These are phyloP conservation scores for Diabrotica virgifera DNA, from an alignment of 1,140 invertebrate genomes.

Conservation along the genomic window DNA sequence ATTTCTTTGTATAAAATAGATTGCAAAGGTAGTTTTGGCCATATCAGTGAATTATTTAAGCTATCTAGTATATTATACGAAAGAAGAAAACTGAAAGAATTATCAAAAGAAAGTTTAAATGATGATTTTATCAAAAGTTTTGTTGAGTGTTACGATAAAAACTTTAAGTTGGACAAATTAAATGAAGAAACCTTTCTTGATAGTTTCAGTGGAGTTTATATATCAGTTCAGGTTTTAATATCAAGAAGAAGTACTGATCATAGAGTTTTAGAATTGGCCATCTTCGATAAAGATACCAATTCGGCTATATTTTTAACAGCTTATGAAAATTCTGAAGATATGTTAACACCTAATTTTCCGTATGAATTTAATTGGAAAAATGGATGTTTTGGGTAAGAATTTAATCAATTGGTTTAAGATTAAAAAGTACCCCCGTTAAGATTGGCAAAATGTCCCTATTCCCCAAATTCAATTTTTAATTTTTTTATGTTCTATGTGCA, in stretches of 20 bases:
- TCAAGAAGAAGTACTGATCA: slow-evolving; percentile 30
- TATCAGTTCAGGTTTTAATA: slow-evolving; percentile 41
- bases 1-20: slow-evolving; percentile 35
- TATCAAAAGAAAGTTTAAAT: slow-evolving; percentile 32
- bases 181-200: slow-evolving; percentile 26
- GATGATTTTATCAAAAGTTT: slow-evolving; percentile 36
- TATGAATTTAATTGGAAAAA: slow-evolving; percentile 36
- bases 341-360: slow-evolving; percentile 38
- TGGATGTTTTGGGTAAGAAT: neutral
- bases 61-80: slow-evolving; percentile 39
- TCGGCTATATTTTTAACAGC: slow-evolving; percentile 36
- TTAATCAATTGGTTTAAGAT: neutral
- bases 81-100: slow-evolving; percentile 33
- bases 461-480: too few relatives aligned
- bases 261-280: slow-evolving; percentile 42
- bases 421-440: too few relatives aligned
- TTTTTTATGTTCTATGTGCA: too few relatives aligned
- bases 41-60: slow-evolving; percentile 35
- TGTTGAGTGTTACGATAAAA: slow-evolving; percentile 40
- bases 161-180: slow-evolving; percentile 25
- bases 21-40: slow-evolving; percentile 26
- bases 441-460: too few relatives aligned
- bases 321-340: slow-evolving; percentile 26
- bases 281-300: slow-evolving; percentile 40
- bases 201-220: slow-evolving; percentile 30